Percentiles rank a stretch among this genome's conserved stretches.
These are phyloP conservation scores for Chloroclysta siterata DNA, from an alignment of 2,888 invertebrate genomes.

Conservation along the genomic window DNA sequence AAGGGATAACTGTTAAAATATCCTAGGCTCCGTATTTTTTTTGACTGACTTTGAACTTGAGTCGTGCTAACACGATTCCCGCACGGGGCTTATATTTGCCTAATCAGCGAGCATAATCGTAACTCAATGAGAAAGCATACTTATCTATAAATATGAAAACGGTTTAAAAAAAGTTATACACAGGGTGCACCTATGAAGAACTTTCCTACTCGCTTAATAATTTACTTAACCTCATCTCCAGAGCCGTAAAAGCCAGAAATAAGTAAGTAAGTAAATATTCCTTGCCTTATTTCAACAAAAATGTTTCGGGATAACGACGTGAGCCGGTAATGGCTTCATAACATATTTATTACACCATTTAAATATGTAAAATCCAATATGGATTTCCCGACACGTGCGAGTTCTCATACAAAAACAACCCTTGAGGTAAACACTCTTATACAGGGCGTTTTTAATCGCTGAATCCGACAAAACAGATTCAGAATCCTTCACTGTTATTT, in stretches of 20 bases:
- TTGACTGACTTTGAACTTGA: too few relatives aligned
- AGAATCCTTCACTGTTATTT: too few relatives aligned
- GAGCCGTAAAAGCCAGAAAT: conserved; percentile 15
- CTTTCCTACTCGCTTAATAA: conserved; percentile 4
- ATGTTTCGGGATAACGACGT: conserved; percentile 25
- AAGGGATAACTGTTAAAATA: too few relatives aligned
- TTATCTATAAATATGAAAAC: too few relatives aligned
- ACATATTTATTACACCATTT: conserved; percentile 45
- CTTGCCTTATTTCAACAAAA: conserved; percentile 19
- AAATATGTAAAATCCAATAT: conserved; percentile 46
- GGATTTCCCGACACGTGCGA: conserved; percentile 40
- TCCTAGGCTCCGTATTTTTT: too few relatives aligned
- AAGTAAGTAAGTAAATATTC: conserved; percentile 8
- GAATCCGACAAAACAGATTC: not conserved
- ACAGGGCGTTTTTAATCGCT: conserved; percentile 28
- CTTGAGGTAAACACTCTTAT: conserved; percentile 34
- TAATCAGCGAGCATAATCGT: too few relatives aligned
- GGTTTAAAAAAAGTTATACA: too few relatives aligned
- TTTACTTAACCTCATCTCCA: conserved; percentile 2
- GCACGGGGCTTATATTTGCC: too few relatives aligned
- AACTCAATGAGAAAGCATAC: too few relatives aligned
- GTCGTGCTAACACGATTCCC: too few relatives aligned
- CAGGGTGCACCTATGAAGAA: not conserved
- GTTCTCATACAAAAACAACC: conserved; percentile 37
- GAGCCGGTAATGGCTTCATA: conserved; percentile 39